Base-by-base conservation (phyloP, 2,888 invertebrate species). In the Nasonia oneida region DNA sequence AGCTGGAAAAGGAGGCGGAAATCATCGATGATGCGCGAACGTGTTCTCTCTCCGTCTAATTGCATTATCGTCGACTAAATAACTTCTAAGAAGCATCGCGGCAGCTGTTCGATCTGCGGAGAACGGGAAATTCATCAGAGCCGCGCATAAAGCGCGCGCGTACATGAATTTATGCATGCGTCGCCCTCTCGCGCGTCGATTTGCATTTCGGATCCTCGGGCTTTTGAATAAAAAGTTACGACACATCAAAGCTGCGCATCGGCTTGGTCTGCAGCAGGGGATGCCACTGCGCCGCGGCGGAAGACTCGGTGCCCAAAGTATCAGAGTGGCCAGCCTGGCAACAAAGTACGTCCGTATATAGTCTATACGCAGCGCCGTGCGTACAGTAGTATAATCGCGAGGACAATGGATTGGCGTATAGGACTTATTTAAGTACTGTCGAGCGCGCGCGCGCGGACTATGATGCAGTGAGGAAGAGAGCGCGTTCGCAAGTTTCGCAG, bases 351-450 rank as follows among this genome's bases (percentile, higher is more conserved):
- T n/a, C 33, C 57, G 37, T 81, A 70, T 29, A 37, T 47, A 78
- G 18, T 67, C 57, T 50, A 42, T 42, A 79, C 14, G 73, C 70
- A 80, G 75, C 86, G 86, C 82, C 2, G 78, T 57, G 84, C 74
- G 71, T 64, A 61, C 4, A 37, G 57, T 18, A 87, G 85, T 88
- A 87, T 87, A 87, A 89, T 88, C 87, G 85, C 86, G 77, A 86
- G 89, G 89, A 89, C 89, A 89, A 89, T 89, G 89, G 90, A 89
- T 89, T 87, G 88, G 87, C 89, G 85, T 76, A 86, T 81, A 84
- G 87, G 84, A 88, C 88, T 89, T 87, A 88, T 89, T 90, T 90
- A 90, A 90, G 90, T 89, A 88, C 89, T 86, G 89, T 15, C 67
- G 37, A 29, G 61, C 53, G 53, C 6, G 18, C 15, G 37, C 15